Base-by-base conservation (phyloP, 2,888 invertebrate genomes). In the Luffia ferchaultella region DNA sequence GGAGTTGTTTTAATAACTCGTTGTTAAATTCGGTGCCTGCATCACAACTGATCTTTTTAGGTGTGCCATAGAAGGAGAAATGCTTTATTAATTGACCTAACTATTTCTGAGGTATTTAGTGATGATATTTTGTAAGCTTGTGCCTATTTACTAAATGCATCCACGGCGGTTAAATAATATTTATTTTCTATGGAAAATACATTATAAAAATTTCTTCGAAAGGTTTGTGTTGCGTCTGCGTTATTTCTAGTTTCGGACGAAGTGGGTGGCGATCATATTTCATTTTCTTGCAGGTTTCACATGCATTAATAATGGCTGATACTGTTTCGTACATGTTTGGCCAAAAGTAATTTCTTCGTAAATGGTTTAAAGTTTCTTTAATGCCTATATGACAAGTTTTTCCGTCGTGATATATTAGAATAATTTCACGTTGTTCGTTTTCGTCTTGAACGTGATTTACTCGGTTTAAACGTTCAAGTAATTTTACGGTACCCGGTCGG, bases 1-100 rank as follows among this genome's bases (percentile, higher is more conserved):
- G 16, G 0, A 48, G 40, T 52, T 60, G 58, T 48, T 56, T 58
- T 18, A 58, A 18, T 18, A 60, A n/a, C 0, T 45, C 44, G 30
- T 62, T 64, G 16, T 63, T 63, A 41, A 62, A 65, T 58, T 65
- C 62, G 0, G 58, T 42, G 1, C 61, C 62, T 0, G 62, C 54
- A 19, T 64, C 62, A 3, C 47, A 45, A 30, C 49, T 58, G 7
- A 63, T 60, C 55, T 53, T 60, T 2, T 16, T 40, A 0, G 60
- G 60, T 3, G 50, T 18, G 1, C 60, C 60, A 16, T 62, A 61
- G 2, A 53, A 46, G 7, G 55, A 57, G 19, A 61, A 61, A 42
- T 59, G 61, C 48, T 60, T 61, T 2, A 62, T 53, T 18, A 63
- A 20, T 2, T n/a, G 60, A 57, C 51, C 53, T 52, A 3, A 60